A percentile compares a stretch with the other conserved stretches of the same genome.
These are phyloP conservation scores for Halcyon chelicuti DNA, from an alignment of 2,797 vertebrate species.

Conservation along the genomic window DNA sequence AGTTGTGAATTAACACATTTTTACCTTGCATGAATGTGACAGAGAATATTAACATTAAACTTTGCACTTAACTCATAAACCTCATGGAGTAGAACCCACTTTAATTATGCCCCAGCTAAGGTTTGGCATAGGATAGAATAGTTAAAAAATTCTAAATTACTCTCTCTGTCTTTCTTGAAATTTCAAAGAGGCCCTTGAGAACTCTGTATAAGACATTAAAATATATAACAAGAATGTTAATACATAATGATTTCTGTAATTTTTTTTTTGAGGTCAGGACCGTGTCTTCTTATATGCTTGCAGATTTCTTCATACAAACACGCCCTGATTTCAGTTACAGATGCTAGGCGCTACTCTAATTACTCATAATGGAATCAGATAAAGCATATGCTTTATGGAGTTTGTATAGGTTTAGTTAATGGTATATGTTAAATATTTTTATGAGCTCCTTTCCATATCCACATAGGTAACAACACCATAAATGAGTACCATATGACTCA, in stretches of 20 bases:
- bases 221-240: background rate
- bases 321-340: background rate
- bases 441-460: background rate
- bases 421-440: slow-evolving; percentile 8
- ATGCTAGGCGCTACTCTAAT: background rate
- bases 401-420: background rate
- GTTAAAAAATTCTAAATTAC: background rate
- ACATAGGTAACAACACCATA: background rate
- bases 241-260: background rate
- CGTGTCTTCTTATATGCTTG: background rate
- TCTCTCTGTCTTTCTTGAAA: background rate
- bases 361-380: background rate
- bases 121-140: background rate
- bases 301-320: background rate
- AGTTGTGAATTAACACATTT: background rate
- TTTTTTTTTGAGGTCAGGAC: background rate
- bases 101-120: background rate
- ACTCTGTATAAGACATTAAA: background rate
- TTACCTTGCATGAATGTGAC: background rate
- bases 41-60: background rate
- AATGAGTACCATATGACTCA: background rate
- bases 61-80: background rate
- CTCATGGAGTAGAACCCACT: background rate
- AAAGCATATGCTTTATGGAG: background rate
- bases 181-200: background rate